phyloP scores from a whole-genome alignment of 2,113 vertebrate species.

The Cynopterus brachyotis region DNA sequence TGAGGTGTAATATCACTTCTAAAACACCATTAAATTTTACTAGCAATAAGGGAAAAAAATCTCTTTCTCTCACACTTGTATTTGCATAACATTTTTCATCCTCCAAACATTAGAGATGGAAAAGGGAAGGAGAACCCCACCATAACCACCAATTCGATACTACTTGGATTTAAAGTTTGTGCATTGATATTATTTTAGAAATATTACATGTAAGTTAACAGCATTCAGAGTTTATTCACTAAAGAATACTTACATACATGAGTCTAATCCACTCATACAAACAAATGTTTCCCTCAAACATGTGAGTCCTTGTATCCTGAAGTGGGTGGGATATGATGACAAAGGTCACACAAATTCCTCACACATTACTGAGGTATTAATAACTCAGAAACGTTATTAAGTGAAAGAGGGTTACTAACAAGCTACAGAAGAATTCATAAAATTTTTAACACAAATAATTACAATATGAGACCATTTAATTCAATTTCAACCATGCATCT shows the following conservation, averaged over 20 bases:
- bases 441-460: neutral
- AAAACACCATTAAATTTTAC: constrained; percentile 82
- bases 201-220: neutral
- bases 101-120: neutral
- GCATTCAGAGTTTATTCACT: neutral
- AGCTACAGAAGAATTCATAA: neutral
- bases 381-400: too few relatives aligned
- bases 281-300: neutral
- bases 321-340: neutral
- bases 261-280: neutral
- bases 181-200: neutral
- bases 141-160: neutral
- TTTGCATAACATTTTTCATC: constrained; percentile 72
- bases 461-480: neutral
- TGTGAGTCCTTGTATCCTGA: neutral
- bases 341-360: neutral
- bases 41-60: constrained; percentile 72
- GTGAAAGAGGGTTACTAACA: neutral
- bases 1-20: constrained; percentile 83
- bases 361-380: neutral
- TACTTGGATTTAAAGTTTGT: neutral
- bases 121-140: neutral
- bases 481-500: neutral
- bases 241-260: constrained; percentile 26
- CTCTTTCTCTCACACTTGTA: constrained; percentile 62